These are phyloP conservation scores for Kryptopterus vitreolus DNA, from an alignment of 2,797 vertebrate genomes.

Conservation along the genomic window DNA sequence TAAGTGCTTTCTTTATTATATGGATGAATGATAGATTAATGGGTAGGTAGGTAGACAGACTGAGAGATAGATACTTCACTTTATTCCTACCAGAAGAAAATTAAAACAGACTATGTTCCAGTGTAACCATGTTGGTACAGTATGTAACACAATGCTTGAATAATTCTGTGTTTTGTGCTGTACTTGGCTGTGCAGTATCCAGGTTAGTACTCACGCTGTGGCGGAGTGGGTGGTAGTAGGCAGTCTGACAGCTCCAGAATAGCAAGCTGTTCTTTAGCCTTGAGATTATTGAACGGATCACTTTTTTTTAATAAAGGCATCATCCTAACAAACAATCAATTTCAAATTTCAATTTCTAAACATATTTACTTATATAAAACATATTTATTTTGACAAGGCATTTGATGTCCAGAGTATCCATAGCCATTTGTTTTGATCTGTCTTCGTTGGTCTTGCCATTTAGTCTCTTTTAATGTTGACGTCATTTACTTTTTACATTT, in stretches of 20 bases:
- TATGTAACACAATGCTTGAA: not conserved
- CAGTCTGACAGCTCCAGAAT: constrained; percentile 3
- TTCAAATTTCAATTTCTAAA: not conserved
- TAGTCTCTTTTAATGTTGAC: not conserved
- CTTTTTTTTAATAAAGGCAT: constrained; percentile 1
- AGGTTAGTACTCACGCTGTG: constrained; percentile 12
- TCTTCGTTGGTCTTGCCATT: not conserved
- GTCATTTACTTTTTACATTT: not conserved
- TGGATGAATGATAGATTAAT: no score
- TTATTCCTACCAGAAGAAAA: no score
- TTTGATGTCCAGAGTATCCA: not conserved
- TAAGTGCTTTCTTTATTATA: not conserved
- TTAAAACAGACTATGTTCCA: not conserved
- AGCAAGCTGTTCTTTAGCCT: constrained; percentile 12
- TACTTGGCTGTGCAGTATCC: not conserved
- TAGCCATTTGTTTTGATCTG: not conserved
- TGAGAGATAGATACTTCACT: no score
- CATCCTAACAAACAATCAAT: not conserved
- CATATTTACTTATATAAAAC: not conserved
- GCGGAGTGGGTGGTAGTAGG: constrained; percentile 15
- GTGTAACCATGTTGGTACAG: not conserved
- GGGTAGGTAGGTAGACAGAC: no score
- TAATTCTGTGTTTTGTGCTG: not conserved
- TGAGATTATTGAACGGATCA: constrained; percentile 6
- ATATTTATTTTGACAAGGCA: not conserved